phyloP scores from a whole-genome alignment of 92 coral and sea anemone species.

The Porites cylindrica region DNA sequence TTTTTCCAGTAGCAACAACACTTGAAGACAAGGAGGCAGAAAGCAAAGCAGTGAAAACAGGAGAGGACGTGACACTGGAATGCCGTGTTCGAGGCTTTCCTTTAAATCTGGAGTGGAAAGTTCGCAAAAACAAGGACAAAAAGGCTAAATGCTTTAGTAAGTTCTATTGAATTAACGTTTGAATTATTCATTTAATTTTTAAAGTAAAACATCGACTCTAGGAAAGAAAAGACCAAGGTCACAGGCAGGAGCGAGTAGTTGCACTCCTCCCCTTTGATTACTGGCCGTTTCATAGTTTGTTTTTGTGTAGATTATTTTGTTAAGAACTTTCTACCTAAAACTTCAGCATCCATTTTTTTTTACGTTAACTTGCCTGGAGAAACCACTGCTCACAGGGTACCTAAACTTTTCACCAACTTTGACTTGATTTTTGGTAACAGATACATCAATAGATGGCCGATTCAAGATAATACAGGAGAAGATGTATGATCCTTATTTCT shows the following conservation, averaged over 20 bases:
- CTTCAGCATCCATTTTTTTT: no score
- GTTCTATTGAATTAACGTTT: not conserved
- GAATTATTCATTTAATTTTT: no score
- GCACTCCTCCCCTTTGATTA: no score
- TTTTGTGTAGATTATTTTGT: no score
- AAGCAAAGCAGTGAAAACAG: not conserved
- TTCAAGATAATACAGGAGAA: not conserved
- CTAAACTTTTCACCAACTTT: not conserved
- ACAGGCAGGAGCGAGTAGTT: no score
- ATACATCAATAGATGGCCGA: constrained; percentile 6
- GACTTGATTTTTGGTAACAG: not conserved
- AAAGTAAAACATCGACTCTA: no score
- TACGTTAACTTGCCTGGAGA: no score
- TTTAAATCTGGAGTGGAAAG: constrained; percentile 32
- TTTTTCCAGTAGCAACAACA: constrained; percentile 13
- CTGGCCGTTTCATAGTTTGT: no score
- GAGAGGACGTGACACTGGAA: not conserved
- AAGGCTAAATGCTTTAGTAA: constrained; percentile 10
- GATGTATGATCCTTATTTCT: not conserved
- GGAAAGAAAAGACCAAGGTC: no score
- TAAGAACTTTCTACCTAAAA: no score
- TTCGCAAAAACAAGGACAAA: no score
- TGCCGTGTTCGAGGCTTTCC: constrained; percentile 30
- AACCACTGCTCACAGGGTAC: no score
- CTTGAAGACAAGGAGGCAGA: not conserved